Evolutionary conservation across 53 echinoderm and acorn worm species (phyloP).

Genomic region (Paracentrotus lividus): DNA sequence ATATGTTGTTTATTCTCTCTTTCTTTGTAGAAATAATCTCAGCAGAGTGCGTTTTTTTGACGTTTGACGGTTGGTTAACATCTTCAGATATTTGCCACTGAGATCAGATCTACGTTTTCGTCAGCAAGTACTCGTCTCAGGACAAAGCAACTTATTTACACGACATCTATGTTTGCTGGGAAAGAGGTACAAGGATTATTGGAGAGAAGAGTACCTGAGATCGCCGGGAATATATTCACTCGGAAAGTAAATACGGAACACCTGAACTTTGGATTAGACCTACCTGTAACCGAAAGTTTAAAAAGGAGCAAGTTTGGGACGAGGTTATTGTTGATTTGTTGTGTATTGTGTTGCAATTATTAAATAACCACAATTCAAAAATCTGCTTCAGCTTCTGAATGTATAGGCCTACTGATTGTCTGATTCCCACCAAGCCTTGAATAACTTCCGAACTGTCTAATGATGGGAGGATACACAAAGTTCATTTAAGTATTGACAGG

Average conservation of each 20-base stretch:
- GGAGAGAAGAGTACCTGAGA: background rate
- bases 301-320: background rate
- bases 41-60: background rate
- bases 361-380: too few species aligned
- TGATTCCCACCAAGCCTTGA: too few species aligned
- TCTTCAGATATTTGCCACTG: slow-evolving; percentile 3
- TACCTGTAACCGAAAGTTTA: slow-evolving; percentile 9
- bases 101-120: background rate
- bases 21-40: background rate
- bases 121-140: background rate
- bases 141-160: background rate
- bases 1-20: background rate
- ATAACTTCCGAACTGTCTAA: background rate
- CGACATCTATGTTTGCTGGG: slow-evolving; percentile 3
- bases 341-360: too few species aligned
- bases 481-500: background rate
- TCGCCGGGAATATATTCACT: background rate
- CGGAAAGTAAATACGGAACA: background rate
- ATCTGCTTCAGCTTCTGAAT: too few species aligned
- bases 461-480: background rate
- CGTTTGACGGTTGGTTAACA: background rate
- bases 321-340: background rate
- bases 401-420: too few species aligned
- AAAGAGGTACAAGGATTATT: background rate
- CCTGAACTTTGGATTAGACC: background rate